phyloP scores from a whole-genome alignment of 2,888 invertebrate genomes.

The Nomada goodeniana region DNA sequence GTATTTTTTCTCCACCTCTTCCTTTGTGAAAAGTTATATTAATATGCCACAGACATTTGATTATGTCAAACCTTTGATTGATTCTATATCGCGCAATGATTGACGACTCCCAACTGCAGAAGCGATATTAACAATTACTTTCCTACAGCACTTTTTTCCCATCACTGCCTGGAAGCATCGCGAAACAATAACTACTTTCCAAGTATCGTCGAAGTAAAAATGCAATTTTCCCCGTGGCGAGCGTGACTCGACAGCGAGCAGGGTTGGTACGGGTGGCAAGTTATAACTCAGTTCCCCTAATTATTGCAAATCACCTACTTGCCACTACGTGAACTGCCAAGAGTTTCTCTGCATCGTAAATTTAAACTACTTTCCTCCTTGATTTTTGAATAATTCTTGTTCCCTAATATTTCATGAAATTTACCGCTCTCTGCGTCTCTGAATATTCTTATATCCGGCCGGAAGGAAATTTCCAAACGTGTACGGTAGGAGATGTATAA shows the following conservation, averaged over 20 bases:
- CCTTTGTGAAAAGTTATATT: background rate
- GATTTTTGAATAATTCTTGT: background rate
- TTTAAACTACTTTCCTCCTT: conserved; percentile 1
- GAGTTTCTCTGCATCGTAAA: conserved; percentile 11
- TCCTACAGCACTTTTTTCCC: background rate
- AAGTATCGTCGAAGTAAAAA: conserved; percentile 44
- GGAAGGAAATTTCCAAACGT: conserved; percentile 29
- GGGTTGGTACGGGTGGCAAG: background rate
- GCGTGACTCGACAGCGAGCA: background rate
- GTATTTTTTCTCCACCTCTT: background rate
- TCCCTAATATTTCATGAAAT: conserved; percentile 16
- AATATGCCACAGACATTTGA: background rate
- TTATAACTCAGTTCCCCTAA: conserved; percentile 9
- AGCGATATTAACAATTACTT: background rate
- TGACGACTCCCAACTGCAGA: background rate
- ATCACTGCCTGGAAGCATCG: conserved; percentile 16
- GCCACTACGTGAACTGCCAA: background rate
- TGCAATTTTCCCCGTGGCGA: conserved; percentile 25
- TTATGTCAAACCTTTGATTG: background rate
- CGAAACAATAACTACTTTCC: conserved; percentile 46
- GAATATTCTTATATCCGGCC: background rate
- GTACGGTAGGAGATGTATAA: conserved; percentile 32
- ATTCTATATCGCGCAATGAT: background rate
- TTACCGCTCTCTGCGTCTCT: background rate
- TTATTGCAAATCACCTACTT: background rate